Conservation (phyloP, 2,113 vertebrate genomes). For the Boulengeromyrus knoepffleri region DNA sequence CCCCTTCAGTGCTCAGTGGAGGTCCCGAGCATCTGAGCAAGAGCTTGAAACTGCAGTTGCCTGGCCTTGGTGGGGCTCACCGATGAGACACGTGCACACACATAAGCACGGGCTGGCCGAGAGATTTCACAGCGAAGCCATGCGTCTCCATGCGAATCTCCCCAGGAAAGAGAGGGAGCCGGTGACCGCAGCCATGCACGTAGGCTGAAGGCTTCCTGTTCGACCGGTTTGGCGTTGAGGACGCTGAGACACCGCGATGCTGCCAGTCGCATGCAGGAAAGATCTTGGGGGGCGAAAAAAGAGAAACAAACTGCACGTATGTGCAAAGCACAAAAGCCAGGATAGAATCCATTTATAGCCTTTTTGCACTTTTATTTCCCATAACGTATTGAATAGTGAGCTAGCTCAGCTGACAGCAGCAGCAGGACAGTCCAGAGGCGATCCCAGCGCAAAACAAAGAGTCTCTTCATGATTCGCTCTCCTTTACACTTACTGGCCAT, state of each 20-base stretch:
- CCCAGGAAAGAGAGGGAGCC: background rate
- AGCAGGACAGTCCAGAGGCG: background rate
- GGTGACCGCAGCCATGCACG: background rate
- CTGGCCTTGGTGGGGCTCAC: background rate
- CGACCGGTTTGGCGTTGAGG: background rate
- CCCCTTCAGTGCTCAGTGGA: background rate
- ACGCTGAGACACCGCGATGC: background rate
- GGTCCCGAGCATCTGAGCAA: background rate
- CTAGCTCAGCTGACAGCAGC: background rate
- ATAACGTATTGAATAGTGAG: background rate
- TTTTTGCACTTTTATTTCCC: background rate
- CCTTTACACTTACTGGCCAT: background rate
- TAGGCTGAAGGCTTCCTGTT: background rate
- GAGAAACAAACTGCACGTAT: background rate
- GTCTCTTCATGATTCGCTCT: background rate
- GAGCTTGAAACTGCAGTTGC: background rate
- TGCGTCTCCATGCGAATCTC: background rate
- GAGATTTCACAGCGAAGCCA: background rate
- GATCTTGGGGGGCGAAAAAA: background rate
- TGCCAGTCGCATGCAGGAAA: background rate
- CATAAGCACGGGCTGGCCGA: background rate
- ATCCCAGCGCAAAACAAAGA: background rate
- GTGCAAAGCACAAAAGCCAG: background rate
- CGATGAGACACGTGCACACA: background rate
- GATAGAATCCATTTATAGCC: background rate